Percentiles rank a stretch among this genome's conserved stretches.
These are phyloP conservation scores for Diachasmimorpha longicaudata DNA, from an alignment of 1,140 invertebrate species.

Conservation along the genomic window DNA sequence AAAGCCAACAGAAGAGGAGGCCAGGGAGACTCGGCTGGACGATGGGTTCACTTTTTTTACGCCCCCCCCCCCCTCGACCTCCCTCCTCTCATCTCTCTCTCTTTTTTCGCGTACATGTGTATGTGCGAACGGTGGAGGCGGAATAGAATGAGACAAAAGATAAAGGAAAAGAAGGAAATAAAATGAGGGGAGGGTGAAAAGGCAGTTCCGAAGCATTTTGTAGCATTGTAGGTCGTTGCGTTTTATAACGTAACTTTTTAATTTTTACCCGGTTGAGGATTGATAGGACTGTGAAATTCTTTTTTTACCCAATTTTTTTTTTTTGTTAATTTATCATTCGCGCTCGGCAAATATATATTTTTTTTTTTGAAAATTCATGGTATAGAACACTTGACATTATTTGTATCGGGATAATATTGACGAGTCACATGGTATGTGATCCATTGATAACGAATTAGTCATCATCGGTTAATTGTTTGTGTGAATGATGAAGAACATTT, in stretches of 20 bases:
- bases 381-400: too few relatives aligned
- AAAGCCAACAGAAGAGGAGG: slow-evolving; percentile 4
- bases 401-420: too few relatives aligned
- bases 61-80: not conserved
- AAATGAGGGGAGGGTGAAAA: slow-evolving; percentile 35
- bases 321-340: too few relatives aligned
- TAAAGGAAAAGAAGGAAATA: slow-evolving; percentile 17
- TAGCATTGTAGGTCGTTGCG: slow-evolving; percentile 60
- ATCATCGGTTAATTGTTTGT: not conserved
- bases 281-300: not conserved
- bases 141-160: slow-evolving; percentile 6
- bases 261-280: slow-evolving; percentile 42
- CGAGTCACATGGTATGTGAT: too few relatives aligned
- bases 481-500: not conserved
- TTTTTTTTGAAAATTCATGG: too few relatives aligned
- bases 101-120: not conserved
- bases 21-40: slow-evolving; percentile 5
- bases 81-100: not conserved
- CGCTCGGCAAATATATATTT: too few relatives aligned
- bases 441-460: too few relatives aligned
- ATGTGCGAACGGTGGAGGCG: slow-evolving; percentile 6
- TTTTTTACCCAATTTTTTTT: not conserved
- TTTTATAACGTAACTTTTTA: slow-evolving; percentile 58
- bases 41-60: not conserved
- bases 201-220: slow-evolving; percentile 52